Evolutionary conservation across 1,140 invertebrate genomes (phyloP), one percentile per base, ranked within the genome.

Genomic region (Heliconius eleuchia): DNA sequence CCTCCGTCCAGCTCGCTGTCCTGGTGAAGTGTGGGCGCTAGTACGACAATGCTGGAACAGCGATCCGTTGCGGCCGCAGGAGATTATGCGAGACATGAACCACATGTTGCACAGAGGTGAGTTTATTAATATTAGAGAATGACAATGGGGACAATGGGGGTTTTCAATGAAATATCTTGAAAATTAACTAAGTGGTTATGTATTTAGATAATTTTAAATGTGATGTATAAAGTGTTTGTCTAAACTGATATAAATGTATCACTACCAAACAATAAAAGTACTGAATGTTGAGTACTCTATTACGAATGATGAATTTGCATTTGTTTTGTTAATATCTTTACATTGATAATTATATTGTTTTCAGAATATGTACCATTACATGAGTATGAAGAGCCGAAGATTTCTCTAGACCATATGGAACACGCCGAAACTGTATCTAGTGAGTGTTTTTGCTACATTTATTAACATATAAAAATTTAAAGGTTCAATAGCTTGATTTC

Each of bases 1-100:
- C 77, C 87, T 96, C 96, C 82, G 94, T 55, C 98, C 99, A 9
- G 92, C 95, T 81, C 95, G 95, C 11, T 99, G 98, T 91, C 98
- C 98, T 23, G 80, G 92, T 4, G 97, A 98, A 86, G 97, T 99
- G 72, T 98, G 97, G 91, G 94, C 96, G 80, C 94, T 99, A 30
- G 98, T 99, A 96, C 91, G 95, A 23, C 97, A 98, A 84, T 98
- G 98, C 86, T 99, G 99, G 99, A 95, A 96, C 78, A 89, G 96
- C 30, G 96, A 97, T 85, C 96, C 96, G 4, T 95, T 97, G 89
- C 96, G 96, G 82, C 97, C 97, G 70, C 97, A 98, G 91, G 96
- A 96, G 66, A 96, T 98, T 82, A 97, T 97, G 96, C 95, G 97
- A 93, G 97, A 98, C 93, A 96, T 98, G 71, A 97, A 97, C 92